phyloP scores from a whole-genome alignment of 2,797 vertebrate genomes.

The Novumbra hubbsi region DNA sequence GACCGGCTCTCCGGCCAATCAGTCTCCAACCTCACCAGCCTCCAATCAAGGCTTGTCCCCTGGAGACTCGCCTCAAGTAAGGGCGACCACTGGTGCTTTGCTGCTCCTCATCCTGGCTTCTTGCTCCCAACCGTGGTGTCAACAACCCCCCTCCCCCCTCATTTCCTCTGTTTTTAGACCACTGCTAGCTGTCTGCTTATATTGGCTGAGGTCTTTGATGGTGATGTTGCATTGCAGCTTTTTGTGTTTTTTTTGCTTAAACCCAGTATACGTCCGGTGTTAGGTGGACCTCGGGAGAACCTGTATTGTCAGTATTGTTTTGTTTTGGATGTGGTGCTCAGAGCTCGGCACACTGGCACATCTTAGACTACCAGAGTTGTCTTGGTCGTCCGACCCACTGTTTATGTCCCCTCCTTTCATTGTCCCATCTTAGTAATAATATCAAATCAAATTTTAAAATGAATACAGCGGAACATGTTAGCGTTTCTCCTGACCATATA shows the following conservation, averaged over 20 bases:
- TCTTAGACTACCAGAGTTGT: too few relatives aligned
- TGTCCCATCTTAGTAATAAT: background rate
- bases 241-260: background rate
- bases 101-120: slow-evolving; percentile 67
- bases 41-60: slow-evolving; percentile 99
- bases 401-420: background rate
- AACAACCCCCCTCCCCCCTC: slow-evolving; percentile 44
- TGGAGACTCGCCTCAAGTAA: slow-evolving; percentile 98
- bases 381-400: background rate
- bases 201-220: background rate
- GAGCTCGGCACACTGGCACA: too few relatives aligned
- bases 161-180: slow-evolving; percentile 15
- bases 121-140: slow-evolving; percentile 60
- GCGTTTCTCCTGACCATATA: too few relatives aligned
- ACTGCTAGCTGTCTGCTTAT: slow-evolving; percentile 37
- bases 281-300: too few relatives aligned
- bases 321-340: too few relatives aligned
- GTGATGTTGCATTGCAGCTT: background rate
- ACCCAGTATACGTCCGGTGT: background rate
- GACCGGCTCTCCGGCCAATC: slow-evolving; percentile 97
- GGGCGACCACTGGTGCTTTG: slow-evolving; percentile 72
- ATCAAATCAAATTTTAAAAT: too few relatives aligned
- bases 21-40: slow-evolving; percentile 99
- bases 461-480: too few relatives aligned
- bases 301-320: too few relatives aligned